These are phyloP conservation scores for Limanda limanda DNA, from an alignment of 2,113 vertebrate species.

Conservation along the genomic window DNA sequence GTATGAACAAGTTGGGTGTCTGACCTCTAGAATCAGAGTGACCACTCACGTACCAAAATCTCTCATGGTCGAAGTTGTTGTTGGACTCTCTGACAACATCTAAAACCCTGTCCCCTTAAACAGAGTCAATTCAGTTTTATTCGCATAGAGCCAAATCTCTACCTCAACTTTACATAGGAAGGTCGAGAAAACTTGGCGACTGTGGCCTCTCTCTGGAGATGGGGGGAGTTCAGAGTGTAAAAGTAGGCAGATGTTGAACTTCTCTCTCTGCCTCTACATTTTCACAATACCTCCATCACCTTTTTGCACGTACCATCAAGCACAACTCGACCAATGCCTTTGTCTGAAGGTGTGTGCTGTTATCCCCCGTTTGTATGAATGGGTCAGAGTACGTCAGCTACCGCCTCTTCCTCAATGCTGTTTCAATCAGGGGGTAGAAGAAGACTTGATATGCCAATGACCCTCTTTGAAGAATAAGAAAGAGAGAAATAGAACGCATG, in stretches of 20 bases:
- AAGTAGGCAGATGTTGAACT: too few species aligned
- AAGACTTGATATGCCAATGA: background rate
- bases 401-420: background rate
- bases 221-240: too few species aligned
- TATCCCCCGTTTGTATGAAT: background rate
- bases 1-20: constrained; percentile 26
- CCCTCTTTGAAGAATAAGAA: background rate
- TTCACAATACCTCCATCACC: too few species aligned
- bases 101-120: background rate
- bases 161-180: too few species aligned
- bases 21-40: too few species aligned
- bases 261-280: too few species aligned
- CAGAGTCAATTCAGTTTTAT: background rate
- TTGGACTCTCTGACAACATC: background rate
- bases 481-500: background rate
- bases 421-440: background rate
- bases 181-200: too few species aligned
- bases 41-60: too few species aligned
- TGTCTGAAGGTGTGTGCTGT: background rate
- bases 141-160: too few species aligned
- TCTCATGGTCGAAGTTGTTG: background rate
- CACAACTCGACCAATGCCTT: too few species aligned
- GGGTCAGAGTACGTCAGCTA: background rate
- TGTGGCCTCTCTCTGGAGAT: too few species aligned
- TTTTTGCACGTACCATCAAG: too few species aligned